Evolutionary conservation across 2,888 invertebrate genomes (phyloP).

Genomic region (Prosopocoilus inquinatus): DNA sequence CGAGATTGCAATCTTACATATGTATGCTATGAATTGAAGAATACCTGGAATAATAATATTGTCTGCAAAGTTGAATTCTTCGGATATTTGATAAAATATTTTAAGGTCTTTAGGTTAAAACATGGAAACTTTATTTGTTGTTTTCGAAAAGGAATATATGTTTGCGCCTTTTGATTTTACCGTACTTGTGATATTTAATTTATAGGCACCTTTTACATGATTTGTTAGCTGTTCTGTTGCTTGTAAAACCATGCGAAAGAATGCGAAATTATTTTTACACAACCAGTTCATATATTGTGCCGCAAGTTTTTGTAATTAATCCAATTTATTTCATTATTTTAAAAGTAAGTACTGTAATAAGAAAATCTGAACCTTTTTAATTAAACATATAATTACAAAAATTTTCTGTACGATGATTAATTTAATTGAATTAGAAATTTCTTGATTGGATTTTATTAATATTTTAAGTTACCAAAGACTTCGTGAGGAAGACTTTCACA

Average conservation of each 20-base stretch:
- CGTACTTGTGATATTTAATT: background rate
- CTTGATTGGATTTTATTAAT: too few species aligned
- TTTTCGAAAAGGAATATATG: background rate
- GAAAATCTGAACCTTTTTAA: too few species aligned
- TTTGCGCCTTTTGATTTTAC: background rate
- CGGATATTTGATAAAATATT: slow-evolving; percentile 4
- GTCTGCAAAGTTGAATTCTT: slow-evolving; percentile 5
- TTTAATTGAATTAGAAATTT: too few species aligned
- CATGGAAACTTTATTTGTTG: background rate
- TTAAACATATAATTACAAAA: too few species aligned
- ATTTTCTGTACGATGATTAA: too few species aligned
- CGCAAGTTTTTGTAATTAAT: background rate
- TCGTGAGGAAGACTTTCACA: too few species aligned
- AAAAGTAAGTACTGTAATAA: too few species aligned
- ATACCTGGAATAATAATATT: slow-evolving; percentile 10
- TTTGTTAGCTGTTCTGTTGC: background rate
- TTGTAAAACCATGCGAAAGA: background rate
- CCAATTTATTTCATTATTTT: too few species aligned
- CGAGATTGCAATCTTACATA: slow-evolving; percentile 9
- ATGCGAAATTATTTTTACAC: background rate
- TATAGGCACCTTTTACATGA: background rate
- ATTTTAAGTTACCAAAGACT: too few species aligned
- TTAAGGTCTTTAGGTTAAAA: slow-evolving; percentile 3
- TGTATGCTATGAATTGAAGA: slow-evolving; percentile 3
- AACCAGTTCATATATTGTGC: background rate